Conservation (phyloP, 2,113 vertebrate genomes). For the Proterorhinus semilunaris region DNA sequence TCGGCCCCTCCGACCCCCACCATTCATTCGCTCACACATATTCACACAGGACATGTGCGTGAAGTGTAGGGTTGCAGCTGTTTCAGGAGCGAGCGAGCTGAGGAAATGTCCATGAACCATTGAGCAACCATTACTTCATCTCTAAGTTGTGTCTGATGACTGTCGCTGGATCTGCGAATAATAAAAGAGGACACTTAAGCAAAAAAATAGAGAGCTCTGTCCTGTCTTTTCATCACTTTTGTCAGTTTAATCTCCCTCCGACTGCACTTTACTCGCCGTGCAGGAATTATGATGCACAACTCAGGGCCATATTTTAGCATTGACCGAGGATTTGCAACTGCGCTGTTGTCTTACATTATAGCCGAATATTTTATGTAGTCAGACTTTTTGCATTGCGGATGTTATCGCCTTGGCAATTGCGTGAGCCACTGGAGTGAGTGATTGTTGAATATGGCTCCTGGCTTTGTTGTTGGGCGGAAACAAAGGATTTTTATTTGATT, state of each 20-base stretch:
- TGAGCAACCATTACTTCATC: too few relatives aligned
- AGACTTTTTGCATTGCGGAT: conserved; percentile 26
- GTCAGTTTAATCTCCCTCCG: conserved; percentile 7
- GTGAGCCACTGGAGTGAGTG: conserved; percentile 66
- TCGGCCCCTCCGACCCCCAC: too few relatives aligned
- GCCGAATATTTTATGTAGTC: conserved; percentile 40
- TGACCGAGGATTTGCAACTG: conserved; percentile 18
- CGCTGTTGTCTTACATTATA: conserved; percentile 38
- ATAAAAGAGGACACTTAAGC: background rate
- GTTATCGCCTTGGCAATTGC: conserved; percentile 62
- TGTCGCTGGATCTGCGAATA: background rate
- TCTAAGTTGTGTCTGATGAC: background rate
- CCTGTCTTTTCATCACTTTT: conserved; percentile 5
- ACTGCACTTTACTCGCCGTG: background rate
- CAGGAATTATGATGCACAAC: conserved; percentile 2
- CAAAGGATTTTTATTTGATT: conserved; percentile 64
- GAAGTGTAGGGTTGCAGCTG: too few relatives aligned
- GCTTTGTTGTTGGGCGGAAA: conserved; percentile 62
- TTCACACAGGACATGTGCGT: too few relatives aligned
- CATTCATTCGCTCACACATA: too few relatives aligned
- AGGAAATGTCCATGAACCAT: too few relatives aligned
- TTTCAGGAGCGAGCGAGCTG: too few relatives aligned
- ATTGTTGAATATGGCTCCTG: conserved; percentile 66
- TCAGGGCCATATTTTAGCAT: conserved; percentile 22
- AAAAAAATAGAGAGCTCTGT: background rate